Conservation (phyloP, 2,797 vertebrate genomes). For the Sebastes iracundus region DNA sequence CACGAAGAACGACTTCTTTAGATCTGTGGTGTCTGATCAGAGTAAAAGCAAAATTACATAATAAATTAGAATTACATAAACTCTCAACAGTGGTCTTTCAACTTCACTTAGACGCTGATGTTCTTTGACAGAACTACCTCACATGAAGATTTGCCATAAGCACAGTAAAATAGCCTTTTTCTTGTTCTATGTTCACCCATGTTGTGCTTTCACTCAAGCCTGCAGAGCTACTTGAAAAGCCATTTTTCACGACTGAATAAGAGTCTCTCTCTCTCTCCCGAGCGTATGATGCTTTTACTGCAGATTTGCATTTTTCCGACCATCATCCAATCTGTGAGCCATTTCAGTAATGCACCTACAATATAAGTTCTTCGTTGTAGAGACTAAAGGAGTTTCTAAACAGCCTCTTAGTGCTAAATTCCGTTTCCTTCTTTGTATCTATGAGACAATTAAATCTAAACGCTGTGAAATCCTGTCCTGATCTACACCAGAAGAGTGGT, state of each 20-base stretch:
- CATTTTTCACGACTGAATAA: background rate
- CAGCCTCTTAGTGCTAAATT: conserved; percentile 9
- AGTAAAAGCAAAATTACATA: conserved; percentile 10
- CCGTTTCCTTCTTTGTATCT: background rate
- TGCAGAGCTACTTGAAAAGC: conserved; percentile 11
- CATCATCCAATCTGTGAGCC: conserved; percentile 9
- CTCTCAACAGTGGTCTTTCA: background rate
- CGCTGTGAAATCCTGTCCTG: background rate
- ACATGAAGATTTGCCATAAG: background rate
- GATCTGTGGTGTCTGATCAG: conserved; percentile 25
- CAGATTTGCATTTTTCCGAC: background rate
- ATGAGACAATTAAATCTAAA: background rate
- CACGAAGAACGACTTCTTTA: conserved; percentile 11
- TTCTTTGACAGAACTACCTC: background rate
- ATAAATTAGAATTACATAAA: background rate
- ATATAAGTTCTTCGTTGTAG: background rate
- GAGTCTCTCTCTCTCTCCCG: conserved; percentile 1
- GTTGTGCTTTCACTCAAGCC: background rate
- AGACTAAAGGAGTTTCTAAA: background rate
- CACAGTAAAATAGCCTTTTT: background rate
- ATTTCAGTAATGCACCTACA: conserved; percentile 27
- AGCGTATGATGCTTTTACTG: background rate
- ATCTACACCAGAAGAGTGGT: background rate
- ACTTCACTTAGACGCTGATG: background rate
- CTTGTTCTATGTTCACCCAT: background rate